These are phyloP conservation scores for Danio jaintianensis DNA, from an alignment of 2,797 vertebrate genomes.

Conservation along the genomic window DNA sequence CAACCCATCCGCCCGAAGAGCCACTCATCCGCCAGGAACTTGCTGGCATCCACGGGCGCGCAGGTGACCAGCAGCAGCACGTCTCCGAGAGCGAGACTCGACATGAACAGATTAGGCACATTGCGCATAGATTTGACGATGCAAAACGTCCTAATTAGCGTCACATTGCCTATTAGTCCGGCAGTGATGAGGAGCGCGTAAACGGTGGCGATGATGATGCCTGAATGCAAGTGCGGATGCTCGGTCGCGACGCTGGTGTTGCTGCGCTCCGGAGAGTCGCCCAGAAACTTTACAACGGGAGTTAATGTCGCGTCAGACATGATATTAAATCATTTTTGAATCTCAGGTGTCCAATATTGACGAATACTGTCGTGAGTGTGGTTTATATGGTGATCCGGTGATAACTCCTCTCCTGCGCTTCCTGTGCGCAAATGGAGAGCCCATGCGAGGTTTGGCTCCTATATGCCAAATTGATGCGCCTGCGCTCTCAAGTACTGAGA, in stretches of 20 bases:
- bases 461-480: slow-evolving; percentile 29
- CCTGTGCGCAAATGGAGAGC: slow-evolving; percentile 30
- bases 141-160: slow-evolving; percentile 93
- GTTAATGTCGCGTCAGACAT: slow-evolving; percentile 80
- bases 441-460: background rate
- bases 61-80: slow-evolving; percentile 92
- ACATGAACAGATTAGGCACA: slow-evolving; percentile 94
- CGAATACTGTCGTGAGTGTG: background rate
- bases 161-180: slow-evolving; percentile 92
- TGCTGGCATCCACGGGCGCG: slow-evolving; percentile 94
- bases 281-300: slow-evolving; percentile 70
- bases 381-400: background rate
- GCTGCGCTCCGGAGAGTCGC: slow-evolving; percentile 68
- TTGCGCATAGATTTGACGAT: slow-evolving; percentile 90
- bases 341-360: background rate
- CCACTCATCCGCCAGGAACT: slow-evolving; percentile 91
- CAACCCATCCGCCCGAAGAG: slow-evolving; percentile 93
- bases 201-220: slow-evolving; percentile 84
- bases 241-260: slow-evolving; percentile 57
- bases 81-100: slow-evolving; percentile 93
- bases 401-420: background rate
- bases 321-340: background rate
- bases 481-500: slow-evolving; percentile 28
- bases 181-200: slow-evolving; percentile 88
- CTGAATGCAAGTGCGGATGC: slow-evolving; percentile 77